Conservation (phyloP, 1,140 invertebrate genomes). For the Tetragonula clypearis region DNA sequence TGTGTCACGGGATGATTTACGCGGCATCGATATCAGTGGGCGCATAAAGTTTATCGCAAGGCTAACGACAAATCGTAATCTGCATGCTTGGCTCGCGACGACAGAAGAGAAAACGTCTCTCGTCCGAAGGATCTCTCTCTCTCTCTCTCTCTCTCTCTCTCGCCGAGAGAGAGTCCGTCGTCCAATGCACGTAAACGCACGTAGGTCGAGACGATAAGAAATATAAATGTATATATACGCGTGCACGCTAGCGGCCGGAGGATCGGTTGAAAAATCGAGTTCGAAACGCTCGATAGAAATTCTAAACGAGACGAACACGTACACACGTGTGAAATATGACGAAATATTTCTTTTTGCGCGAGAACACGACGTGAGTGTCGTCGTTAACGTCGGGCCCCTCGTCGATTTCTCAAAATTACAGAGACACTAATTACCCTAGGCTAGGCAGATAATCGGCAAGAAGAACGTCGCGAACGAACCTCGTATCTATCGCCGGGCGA, state of each 20-base stretch:
- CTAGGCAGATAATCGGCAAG: slow-evolving; percentile 30
- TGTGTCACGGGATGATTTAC: slow-evolving; percentile 66
- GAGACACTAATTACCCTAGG: slow-evolving; percentile 34
- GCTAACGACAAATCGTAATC: slow-evolving; percentile 79
- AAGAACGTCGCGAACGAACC: neutral
- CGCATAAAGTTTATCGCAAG: slow-evolving; percentile 78
- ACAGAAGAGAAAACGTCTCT: slow-evolving; percentile 23
- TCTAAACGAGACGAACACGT: neutral
- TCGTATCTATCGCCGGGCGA: slow-evolving; percentile 23
- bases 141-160: neutral
- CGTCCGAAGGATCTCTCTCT: slow-evolving; percentile 30
- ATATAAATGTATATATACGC: neutral
- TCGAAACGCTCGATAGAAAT: neutral
- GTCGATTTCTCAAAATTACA: slow-evolving; percentile 29
- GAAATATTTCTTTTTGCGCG: slow-evolving; percentile 16
- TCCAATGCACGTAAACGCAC: neutral
- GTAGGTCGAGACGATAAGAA: slow-evolving; percentile 29
- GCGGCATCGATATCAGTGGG: slow-evolving; percentile 71
- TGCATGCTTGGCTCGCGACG: slow-evolving; percentile 54
- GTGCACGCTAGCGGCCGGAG: neutral
- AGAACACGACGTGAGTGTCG: neutral
- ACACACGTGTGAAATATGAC: slow-evolving; percentile 3
- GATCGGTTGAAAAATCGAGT: neutral
- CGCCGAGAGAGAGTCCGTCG: neutral
- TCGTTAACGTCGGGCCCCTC: neutral